Evolutionary conservation across 2,888 invertebrate species (phyloP).

Genomic region (Sphaeridia pumilis): DNA sequence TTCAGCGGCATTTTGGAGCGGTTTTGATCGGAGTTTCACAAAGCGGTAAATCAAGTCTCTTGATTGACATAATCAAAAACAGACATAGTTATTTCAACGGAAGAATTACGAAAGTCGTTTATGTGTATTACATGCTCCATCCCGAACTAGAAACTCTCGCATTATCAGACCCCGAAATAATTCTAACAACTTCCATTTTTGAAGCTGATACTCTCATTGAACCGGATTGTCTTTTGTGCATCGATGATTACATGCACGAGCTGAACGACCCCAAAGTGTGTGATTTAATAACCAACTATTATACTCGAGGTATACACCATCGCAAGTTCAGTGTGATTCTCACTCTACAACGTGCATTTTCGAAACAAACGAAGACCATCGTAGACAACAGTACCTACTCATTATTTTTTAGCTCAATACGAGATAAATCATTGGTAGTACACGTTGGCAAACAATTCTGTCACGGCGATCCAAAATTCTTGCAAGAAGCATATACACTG

Average conservation of each 20-base stretch:
- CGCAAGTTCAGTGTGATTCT: background rate
- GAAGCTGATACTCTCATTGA: background rate
- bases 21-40: background rate
- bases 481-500: no score
- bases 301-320: background rate
- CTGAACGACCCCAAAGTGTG: background rate
- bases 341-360: background rate
- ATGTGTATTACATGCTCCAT: background rate
- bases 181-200: background rate
- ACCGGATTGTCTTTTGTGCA: background rate
- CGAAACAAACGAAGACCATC: background rate
- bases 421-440: no score
- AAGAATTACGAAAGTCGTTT: background rate
- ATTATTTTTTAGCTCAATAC: background rate
- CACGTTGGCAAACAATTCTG: no score
- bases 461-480: no score
- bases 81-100: background rate
- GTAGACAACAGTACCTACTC: background rate
- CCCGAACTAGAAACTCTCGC: background rate
- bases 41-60: background rate
- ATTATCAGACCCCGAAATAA: background rate
- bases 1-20: background rate
- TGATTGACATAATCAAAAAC: background rate
- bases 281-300: background rate
- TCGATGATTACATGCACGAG: background rate